Evolutionary conservation across 2,888 invertebrate species (phyloP).

Genomic region (Theretra japonica): DNA sequence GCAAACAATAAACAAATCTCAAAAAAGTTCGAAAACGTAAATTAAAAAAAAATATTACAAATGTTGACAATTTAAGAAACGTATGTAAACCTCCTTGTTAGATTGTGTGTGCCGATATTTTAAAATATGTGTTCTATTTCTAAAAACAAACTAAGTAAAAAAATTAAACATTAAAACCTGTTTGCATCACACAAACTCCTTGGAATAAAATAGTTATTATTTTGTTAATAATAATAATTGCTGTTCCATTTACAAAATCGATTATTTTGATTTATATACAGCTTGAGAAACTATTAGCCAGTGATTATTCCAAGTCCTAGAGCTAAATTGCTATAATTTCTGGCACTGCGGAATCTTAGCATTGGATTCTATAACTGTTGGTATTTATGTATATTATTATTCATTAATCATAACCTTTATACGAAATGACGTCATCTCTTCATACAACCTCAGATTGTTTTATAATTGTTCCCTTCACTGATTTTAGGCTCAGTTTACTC

Average conservation of each 20-base stretch:
- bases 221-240: background rate
- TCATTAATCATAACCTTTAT: slow-evolving; percentile 1
- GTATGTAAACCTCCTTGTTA: too few species aligned
- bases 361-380: slow-evolving; percentile 6
- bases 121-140: background rate
- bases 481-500: slow-evolving; percentile 6
- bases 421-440: background rate
- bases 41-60: too few species aligned
- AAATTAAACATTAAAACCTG: too few species aligned
- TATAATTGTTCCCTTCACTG: slow-evolving; percentile 25
- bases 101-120: background rate
- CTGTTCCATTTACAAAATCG: background rate
- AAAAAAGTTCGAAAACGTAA: too few species aligned
- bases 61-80: too few species aligned
- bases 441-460: background rate
- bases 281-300: background rate
- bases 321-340: slow-evolving; percentile 1
- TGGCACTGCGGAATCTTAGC: background rate
- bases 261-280: too few species aligned
- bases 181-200: too few species aligned
- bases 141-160: too few species aligned
- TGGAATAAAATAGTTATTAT: too few species aligned
- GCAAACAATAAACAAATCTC: too few species aligned
- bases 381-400: background rate
- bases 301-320: background rate